Base-by-base conservation (phyloP, 2,113 vertebrate genomes). In the Megalops atlanticus region DNA sequence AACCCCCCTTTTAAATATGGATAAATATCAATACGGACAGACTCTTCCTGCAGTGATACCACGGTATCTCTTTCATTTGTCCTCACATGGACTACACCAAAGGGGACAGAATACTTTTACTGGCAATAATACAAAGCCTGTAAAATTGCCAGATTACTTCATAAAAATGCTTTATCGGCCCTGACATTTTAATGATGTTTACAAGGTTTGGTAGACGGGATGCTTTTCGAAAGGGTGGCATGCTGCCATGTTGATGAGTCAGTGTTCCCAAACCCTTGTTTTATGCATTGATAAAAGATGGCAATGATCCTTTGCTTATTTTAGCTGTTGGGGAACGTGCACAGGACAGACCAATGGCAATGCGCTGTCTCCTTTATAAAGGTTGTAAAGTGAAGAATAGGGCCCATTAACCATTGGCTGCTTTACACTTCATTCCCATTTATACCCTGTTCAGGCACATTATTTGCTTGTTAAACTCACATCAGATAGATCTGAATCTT, bases 141-240 rank as follows among this genome's bases (percentile, higher is more conserved):
- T 88, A 92, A 91, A 90, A 91, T 89, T 91, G 90, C 80, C 83
- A 89, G 90, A 85, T 94, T 92, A 89, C 89, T 95, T 94, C 84
- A 89, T 95, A 93, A 95, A 96, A 90, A 39, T 92, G 79, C 84
- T 91, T 92, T 94, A 93, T 86, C 85, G 86, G 82, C 83, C 84
- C 84, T 89, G 92, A 85, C 89, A 90, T 88, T 94, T 93, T 95
- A 93, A 94, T 79, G 73, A 89, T 95, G 90, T 94, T 96, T 95
- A 94, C 88, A 84, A 78, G 90, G 86, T 91, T 93, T 89, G 88
- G 87, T 86, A 86, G 90, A 89, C 86, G 85, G 81, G 84, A 87
- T 16, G 78, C 85, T 83, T 90, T 87, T 83, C 83, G 85, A 89
- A 85, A 87, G 78, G 77, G 24, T 88, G 87, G 78, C 88, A 82